Evolutionary conservation across 2,888 invertebrate species (phyloP).

Genomic region (Ferdinandea cuprea): DNA sequence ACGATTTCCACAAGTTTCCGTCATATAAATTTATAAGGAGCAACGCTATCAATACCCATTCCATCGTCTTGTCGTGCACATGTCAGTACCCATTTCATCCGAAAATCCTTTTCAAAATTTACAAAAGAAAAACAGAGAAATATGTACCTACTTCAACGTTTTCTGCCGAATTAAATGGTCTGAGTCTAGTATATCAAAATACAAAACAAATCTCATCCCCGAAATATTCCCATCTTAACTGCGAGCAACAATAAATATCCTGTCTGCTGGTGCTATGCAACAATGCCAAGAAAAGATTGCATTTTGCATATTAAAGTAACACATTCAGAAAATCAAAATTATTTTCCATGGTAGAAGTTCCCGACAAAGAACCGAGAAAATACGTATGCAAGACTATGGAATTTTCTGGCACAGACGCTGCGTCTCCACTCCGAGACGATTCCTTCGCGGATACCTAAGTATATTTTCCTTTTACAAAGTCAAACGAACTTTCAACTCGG

Average conservation of each 20-base stretch:
- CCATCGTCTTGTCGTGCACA: no score
- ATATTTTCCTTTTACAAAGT: constrained; percentile 22
- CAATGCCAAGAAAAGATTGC: constrained; percentile 56
- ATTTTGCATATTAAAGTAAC: constrained; percentile 67
- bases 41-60: background rate
- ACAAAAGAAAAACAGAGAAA: background rate
- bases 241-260: constrained; percentile 49
- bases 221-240: background rate
- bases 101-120: background rate
- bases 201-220: background rate
- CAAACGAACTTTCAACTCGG: constrained; percentile 49
- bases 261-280: constrained; percentile 35
- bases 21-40: no score
- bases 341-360: constrained; percentile 16
- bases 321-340: constrained; percentile 44
- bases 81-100: background rate
- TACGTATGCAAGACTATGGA: constrained; percentile 15
- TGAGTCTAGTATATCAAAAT: background rate
- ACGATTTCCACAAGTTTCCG: no score
- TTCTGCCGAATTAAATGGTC: constrained; percentile 3
- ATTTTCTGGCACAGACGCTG: background rate
- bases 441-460: constrained; percentile 29
- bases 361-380: constrained; percentile 52
- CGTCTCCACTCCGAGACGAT: constrained; percentile 23
- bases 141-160: background rate